Percentiles rank a stretch among this genome's conserved stretches.
These are phyloP conservation scores for Drosophila cracens DNA, from an alignment of 2,888 invertebrate genomes.

Conservation along the genomic window DNA sequence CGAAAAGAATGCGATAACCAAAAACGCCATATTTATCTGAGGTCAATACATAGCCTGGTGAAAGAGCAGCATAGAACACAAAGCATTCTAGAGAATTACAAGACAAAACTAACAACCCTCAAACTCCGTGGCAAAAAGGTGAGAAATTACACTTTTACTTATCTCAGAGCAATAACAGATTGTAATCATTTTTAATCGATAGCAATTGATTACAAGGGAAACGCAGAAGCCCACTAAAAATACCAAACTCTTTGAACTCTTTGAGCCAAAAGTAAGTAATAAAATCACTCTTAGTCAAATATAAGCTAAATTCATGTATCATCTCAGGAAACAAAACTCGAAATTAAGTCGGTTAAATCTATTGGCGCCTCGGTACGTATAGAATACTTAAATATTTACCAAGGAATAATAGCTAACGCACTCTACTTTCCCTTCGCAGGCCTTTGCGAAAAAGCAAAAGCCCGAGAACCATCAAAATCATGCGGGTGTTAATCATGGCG, in stretches of 20 bases:
- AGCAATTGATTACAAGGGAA: slow-evolving; percentile 4
- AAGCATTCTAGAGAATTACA: slow-evolving; percentile 27
- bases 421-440: background rate
- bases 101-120: slow-evolving; percentile 11
- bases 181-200: background rate
- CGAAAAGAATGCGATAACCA: slow-evolving; percentile 16
- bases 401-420: background rate
- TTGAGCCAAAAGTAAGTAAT: slow-evolving; percentile 32
- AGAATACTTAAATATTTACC: too few relatives aligned
- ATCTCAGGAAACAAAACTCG: background rate
- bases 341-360: background rate
- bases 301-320: background rate
- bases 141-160: background rate
- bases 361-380: slow-evolving; percentile 4
- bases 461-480: background rate
- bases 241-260: slow-evolving; percentile 40
- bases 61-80: slow-evolving; percentile 33
- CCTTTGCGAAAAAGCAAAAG: slow-evolving; percentile 6
- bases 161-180: background rate
- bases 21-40: slow-evolving; percentile 8
- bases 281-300: background rate
- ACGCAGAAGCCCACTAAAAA: slow-evolving; percentile 15
- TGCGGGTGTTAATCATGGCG: background rate
- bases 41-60: slow-evolving; percentile 30
- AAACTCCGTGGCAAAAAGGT: slow-evolving; percentile 8